Base-by-base conservation (phyloP, 2,113 vertebrate genomes). In the Oncorhynchus masou region DNA sequence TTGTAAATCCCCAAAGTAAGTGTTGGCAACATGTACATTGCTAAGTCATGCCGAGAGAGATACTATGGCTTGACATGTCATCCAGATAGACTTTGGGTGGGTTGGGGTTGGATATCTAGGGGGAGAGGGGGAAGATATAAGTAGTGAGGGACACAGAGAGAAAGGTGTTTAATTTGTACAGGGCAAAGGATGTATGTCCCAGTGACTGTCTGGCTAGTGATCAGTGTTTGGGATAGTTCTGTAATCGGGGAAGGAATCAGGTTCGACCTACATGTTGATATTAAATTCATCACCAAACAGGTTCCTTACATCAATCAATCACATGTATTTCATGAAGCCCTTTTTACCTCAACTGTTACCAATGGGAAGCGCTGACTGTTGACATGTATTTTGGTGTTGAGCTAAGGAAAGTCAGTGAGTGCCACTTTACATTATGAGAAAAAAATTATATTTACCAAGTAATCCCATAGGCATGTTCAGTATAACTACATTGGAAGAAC, bases 61-160 rank as follows among this genome's bases (percentile, higher is more conserved):
- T 34, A 34, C 87, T 66, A 88, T 89, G 87, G 81, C 89, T 77
- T 88, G 85, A 84, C 85, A 92, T 88, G 89, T 90, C 54, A 79
- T 84, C 83, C 84, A 88, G 79, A 91, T 90, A 25, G 45, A 82
- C 75, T 89, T 76, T 70, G 75, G 77, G 77, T 90, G 29, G 29
- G 5, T 34, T 34, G 31, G 31, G 31, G 5, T 5, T 34, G 5
- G 31, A 34, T 91, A 75, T 79, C 86, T 72, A 75, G 76, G 74
- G 70, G 88, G 84, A 45, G 74, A 71, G 81, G 69, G 69, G 73
- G 68, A 9, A 45, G 29, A 20, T 22, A 81, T 70, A 22, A 39
- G 29, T 72, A 39, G 48, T 83, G 74, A 1, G 24, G 25, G 27
- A 31, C 12, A 4, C 12, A 60, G 77, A 0, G 22, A 20, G 65